phyloP scores from a whole-genome alignment of 2,888 invertebrate genomes.

The Epirrita christyi region DNA sequence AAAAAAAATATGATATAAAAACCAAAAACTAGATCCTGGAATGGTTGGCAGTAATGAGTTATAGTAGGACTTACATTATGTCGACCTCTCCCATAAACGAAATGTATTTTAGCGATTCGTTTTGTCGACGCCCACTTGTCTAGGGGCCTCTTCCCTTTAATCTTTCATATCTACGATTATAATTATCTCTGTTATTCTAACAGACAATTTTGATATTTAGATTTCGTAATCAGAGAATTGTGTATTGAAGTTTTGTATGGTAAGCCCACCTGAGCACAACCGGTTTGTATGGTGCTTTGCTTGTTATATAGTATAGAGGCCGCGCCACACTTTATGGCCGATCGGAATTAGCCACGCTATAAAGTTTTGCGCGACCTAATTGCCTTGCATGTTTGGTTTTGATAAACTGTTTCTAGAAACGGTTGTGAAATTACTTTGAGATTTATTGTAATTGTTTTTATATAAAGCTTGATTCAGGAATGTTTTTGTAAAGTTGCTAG shows the following conservation, averaged over 20 bases:
- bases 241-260: constrained; percentile 21
- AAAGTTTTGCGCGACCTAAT: too few relatives aligned
- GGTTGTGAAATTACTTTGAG: constrained; percentile 75
- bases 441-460: constrained; percentile 59
- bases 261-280: constrained; percentile 65
- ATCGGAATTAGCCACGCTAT: too few relatives aligned
- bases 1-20: constrained; percentile 11
- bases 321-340: constrained; percentile 6
- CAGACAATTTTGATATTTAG: constrained; percentile 17
- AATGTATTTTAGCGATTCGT: constrained; percentile 3
- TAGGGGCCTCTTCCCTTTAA: constrained; percentile 9
- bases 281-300: constrained; percentile 67
- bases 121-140: constrained; percentile 9
- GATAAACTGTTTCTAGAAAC: constrained; percentile 61
- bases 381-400: constrained; percentile 36
- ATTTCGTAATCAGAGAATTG: constrained; percentile 18
- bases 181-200: constrained; percentile 15
- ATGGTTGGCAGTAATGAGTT: constrained; percentile 23
- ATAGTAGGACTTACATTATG: constrained; percentile 12
- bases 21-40: constrained; percentile 26
- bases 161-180: constrained; percentile 24
- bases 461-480: too few relatives aligned
- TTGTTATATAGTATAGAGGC: constrained; percentile 32
- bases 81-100: constrained; percentile 1
- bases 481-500: constrained; percentile 59